Evolutionary conservation across 2,797 vertebrate genomes (phyloP).

Genomic region (Gephyroberyx darwinii): DNA sequence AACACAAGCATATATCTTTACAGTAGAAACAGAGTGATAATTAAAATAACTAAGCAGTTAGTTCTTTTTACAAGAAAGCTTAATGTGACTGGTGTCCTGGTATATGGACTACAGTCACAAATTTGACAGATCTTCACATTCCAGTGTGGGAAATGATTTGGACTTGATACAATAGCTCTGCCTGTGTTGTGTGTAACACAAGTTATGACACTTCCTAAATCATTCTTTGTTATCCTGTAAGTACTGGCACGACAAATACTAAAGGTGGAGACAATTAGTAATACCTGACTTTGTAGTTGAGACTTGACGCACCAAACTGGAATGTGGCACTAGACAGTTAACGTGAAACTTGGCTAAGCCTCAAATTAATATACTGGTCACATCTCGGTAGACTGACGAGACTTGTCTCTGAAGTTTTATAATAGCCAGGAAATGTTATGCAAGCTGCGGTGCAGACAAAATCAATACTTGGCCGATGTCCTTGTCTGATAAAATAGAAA

Average conservation of each 20-base stretch:
- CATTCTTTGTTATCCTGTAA: not conserved
- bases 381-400: constrained; percentile 14
- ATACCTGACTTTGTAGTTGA: not conserved
- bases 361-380: constrained; percentile 42
- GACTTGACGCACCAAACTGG: constrained; percentile 13
- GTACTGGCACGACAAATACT: too few species aligned
- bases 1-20: not conserved
- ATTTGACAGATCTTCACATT: not conserved
- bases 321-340: constrained; percentile 4
- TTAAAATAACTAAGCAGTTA: not conserved
- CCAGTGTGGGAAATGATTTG: too few species aligned
- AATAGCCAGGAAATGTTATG: constrained; percentile 45
- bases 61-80: not conserved
- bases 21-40: not conserved
- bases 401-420: constrained; percentile 33
- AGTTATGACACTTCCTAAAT: not conserved
- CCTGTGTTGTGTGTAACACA: not conserved
- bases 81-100: not conserved
- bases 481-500: constrained; percentile 61
- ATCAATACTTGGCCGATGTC: constrained; percentile 73
- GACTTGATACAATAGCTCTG: not conserved
- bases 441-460: constrained; percentile 53
- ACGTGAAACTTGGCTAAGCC: not conserved
- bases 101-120: not conserved
- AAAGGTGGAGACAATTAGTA: not conserved